Evolutionary conservation across 2,113 vertebrate species (phyloP), one percentile per base, ranked within the genome.

Genomic region (Chlamydotis undulata): DNA sequence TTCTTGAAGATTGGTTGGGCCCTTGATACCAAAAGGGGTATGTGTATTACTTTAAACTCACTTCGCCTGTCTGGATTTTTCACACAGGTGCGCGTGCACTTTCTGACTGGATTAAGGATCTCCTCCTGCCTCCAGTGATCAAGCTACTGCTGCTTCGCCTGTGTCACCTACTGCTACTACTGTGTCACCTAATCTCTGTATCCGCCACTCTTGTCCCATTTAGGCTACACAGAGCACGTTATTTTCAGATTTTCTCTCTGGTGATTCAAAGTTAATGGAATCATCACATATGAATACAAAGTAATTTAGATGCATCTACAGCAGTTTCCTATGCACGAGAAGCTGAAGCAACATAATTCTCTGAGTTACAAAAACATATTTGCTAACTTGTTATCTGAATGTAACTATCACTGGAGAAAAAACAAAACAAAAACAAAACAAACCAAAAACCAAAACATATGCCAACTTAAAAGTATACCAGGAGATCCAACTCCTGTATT

Each of bases 71-170:
- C 31, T 63, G 14, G 10, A 41, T 77, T 90, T 92, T 70, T 71
- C 65, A 84, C 25, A 55, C 4, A 19, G 13, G 4, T 39, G 8
- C 2, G 3, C 8, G 14, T 1, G 5, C 5, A 10, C 25, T 77
- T 80, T 76, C n/a, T 65, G 45, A 39, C 35, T 49, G 35, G 15
- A 39, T 56, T 78, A 78, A 91, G 23, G 28, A 68, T 49, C 26
- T 53, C 11, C 50, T 23, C 11, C 4, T 19, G 14, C 16, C 5
- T 47, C 14, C 55, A 33, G 7, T 0, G 3, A 61, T 28, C 14
- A 71, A 71, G 43, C 10, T 59, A 23, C 60, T 11, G 22, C 26
- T 28, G 17, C 79, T 78, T 74, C 43, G 29, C 50, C 47, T 3
- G 2, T 6, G 12, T 53, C 55, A 91, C 41, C 41, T 41, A 41